Percentiles rank a stretch among this genome's conserved stretches.
phyloP scores from a whole-genome alignment of 2,888 invertebrate genomes.

The Orchestes rusci region DNA sequence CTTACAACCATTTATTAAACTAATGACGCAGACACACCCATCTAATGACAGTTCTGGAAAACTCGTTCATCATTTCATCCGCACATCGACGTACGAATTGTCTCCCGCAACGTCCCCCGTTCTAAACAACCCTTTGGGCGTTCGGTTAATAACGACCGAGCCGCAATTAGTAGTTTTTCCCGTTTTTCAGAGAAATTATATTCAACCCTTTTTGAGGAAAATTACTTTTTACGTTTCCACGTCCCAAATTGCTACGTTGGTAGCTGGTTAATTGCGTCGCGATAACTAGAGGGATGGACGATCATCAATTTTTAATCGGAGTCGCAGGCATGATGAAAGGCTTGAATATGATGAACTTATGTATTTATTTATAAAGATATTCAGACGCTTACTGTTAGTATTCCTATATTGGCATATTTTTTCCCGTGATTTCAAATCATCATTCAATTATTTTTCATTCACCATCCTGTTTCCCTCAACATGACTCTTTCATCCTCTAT shows the following conservation, averaged over 20 bases:
- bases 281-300: slow-evolving; percentile 11
- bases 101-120: slow-evolving; percentile 25
- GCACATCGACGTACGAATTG: slow-evolving; percentile 34
- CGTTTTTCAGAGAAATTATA: slow-evolving; percentile 20
- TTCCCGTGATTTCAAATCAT: too few species aligned
- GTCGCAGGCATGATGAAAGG: too few species aligned
- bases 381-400: too few species aligned
- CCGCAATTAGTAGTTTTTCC: slow-evolving; percentile 21
- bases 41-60: slow-evolving; percentile 35
- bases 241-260: slow-evolving; percentile 5
- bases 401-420: too few species aligned
- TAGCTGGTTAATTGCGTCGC: slow-evolving; percentile 12
- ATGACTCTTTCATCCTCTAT: too few species aligned
- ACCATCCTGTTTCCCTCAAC: too few species aligned
- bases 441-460: too few species aligned
- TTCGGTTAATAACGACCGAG: slow-evolving; percentile 15
- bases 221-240: slow-evolving; percentile 16
- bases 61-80: slow-evolving; percentile 36
- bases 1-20: too few species aligned
- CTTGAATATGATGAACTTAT: too few species aligned
- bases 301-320: slow-evolving; percentile 14
- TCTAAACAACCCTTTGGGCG: slow-evolving; percentile 33
- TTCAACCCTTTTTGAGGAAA: slow-evolving; percentile 22
- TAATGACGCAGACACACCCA: slow-evolving; percentile 33
- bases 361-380: too few species aligned